Conservation (phyloP, 2,888 invertebrate genomes). For the Abscondita cerata region DNA sequence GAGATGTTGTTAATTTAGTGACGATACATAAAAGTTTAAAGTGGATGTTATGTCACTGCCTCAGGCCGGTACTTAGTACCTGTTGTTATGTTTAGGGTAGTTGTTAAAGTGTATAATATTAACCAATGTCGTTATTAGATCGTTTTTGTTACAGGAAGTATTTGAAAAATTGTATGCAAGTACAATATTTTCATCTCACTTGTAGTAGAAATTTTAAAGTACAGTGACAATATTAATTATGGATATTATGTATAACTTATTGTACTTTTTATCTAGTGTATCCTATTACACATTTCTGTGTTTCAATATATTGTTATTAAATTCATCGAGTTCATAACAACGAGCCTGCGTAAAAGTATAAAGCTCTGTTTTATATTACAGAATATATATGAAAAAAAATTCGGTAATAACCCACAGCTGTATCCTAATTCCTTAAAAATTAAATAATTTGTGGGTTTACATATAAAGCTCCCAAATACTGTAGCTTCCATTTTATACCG, state of each 20-base stretch:
- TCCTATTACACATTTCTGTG: slow-evolving; percentile 18
- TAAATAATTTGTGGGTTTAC: no score
- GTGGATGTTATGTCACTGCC: slow-evolving; percentile 45
- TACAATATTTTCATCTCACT: slow-evolving; percentile 7
- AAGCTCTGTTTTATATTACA: no score
- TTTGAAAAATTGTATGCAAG: slow-evolving; percentile 7
- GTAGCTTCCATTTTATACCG: no score
- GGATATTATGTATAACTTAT: slow-evolving; percentile 27
- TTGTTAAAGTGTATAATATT: slow-evolving; percentile 35
- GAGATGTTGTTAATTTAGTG: no score
- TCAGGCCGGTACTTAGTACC: slow-evolving; percentile 40
- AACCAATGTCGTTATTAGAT: slow-evolving; percentile 30
- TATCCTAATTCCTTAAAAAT: no score
- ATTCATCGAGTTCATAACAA: slow-evolving; percentile 34
- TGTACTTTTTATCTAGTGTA: slow-evolving; percentile 25
- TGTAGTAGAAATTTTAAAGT: slow-evolving; percentile 30
- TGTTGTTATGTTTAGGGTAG: slow-evolving; percentile 44
- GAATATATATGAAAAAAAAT: no score
- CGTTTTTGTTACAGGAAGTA: slow-evolving; percentile 19
- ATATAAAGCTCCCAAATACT: no score
- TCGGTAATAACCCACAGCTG: no score
- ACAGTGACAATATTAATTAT: slow-evolving; percentile 35
- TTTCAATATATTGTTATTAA: slow-evolving; percentile 19
- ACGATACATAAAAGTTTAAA: slow-evolving; percentile 35
- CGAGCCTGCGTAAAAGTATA: slow-evolving; percentile 14